Percentiles rank a stretch among this genome's conserved stretches.
Evolutionary conservation across 1,140 invertebrate species (phyloP).

Genomic region (Augochlora pura): DNA sequence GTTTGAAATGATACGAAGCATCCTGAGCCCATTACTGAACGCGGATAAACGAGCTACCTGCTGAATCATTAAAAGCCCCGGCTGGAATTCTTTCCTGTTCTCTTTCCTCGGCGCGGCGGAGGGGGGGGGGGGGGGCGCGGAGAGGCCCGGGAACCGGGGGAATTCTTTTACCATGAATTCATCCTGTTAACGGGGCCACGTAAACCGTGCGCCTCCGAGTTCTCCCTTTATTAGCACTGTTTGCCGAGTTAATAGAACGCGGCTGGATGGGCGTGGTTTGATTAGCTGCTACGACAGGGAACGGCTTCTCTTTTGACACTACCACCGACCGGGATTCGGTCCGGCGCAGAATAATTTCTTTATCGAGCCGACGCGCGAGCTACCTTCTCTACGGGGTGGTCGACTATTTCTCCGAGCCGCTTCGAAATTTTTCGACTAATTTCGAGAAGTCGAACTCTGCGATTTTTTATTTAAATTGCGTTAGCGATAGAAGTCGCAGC

Average conservation of each 20-base stretch:
- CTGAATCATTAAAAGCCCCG: constrained; percentile 1
- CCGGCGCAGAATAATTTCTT: background rate
- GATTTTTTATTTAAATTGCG: too few relatives aligned
- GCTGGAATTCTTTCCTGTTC: background rate
- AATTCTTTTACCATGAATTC: background rate
- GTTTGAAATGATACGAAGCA: constrained; percentile 2
- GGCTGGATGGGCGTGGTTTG: background rate
- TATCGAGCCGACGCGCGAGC: background rate
- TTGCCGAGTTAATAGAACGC: constrained; percentile 15
- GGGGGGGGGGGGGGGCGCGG: too few relatives aligned
- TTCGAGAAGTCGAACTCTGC: too few relatives aligned
- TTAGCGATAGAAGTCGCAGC: too few relatives aligned
- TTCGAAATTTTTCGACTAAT: too few relatives aligned
- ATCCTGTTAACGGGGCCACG: constrained; percentile 1
- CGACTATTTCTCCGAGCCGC: too few relatives aligned
- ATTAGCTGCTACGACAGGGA: background rate
- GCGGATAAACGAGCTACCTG: background rate
- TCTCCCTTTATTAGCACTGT: constrained; percentile 6
- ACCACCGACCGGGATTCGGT: background rate
- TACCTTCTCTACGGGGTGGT: too few relatives aligned
- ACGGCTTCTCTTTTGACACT: background rate
- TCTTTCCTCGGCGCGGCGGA: background rate
- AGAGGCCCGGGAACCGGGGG: too few relatives aligned
- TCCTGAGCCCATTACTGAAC: constrained; percentile 8
- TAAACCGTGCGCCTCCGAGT: background rate